Evolutionary conservation across 23 tunicate genomes (phyloP).

Genomic region (Trididemnum nubilum): DNA sequence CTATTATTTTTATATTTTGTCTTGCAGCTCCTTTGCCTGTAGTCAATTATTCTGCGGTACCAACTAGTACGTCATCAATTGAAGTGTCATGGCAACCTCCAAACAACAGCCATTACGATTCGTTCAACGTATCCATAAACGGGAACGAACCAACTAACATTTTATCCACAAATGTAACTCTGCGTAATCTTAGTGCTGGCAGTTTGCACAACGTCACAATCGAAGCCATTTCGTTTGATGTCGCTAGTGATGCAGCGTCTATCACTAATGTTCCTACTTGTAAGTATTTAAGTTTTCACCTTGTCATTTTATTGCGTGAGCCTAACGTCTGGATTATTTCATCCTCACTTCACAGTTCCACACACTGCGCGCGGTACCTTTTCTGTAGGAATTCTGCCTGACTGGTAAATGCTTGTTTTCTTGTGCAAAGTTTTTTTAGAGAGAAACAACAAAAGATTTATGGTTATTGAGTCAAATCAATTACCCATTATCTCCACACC

Average conservation of each 20-base stretch:
- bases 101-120: not conserved
- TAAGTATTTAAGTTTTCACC: not conserved
- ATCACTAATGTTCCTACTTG: not conserved
- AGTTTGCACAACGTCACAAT: not conserved
- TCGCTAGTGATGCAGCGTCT: not conserved
- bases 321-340: no score
- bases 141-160: not conserved
- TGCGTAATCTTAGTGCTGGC: not conserved
- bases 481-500: no score
- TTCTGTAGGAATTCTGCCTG: no score
- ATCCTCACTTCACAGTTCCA: no score
- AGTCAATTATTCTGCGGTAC: not conserved
- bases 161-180: not conserved
- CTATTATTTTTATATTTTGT: no score
- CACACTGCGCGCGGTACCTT: no score
- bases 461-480: no score
- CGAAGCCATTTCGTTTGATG: not conserved
- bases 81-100: not conserved
- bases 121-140: not conserved
- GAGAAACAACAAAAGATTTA: no score
- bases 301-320: not conserved
- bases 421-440: no score
- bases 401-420: no score
- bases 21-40: slow-evolving; percentile 14
- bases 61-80: slow-evolving; percentile 4